These are phyloP conservation scores for Cordylochernes scorpioides DNA, from an alignment of 2,888 invertebrate genomes.

Conservation along the genomic window DNA sequence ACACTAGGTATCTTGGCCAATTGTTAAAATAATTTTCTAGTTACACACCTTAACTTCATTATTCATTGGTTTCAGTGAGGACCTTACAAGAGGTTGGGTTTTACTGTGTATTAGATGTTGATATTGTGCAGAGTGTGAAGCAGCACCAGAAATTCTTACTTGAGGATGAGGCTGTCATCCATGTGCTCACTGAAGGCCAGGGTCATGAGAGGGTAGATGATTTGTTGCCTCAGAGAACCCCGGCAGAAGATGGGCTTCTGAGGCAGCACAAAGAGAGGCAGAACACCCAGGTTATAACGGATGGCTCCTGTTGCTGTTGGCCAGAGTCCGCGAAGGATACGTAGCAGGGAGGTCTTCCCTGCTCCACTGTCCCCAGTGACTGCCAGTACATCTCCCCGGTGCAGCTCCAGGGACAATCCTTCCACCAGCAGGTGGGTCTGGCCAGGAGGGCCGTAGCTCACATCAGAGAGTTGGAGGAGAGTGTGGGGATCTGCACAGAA, in stretches of 20 bases:
- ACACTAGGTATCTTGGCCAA: too few relatives aligned
- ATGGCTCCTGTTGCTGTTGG: slow-evolving; percentile 18
- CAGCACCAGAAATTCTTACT: too few relatives aligned
- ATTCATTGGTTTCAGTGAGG: too few relatives aligned
- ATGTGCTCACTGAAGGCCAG: too few relatives aligned
- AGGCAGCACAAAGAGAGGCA: slow-evolving; percentile 26
- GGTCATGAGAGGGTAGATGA: slow-evolving; percentile 11
- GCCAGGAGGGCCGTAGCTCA: slow-evolving; percentile 7
- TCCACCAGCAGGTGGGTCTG: slow-evolving; percentile 11
- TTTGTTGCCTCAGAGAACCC: slow-evolving; percentile 20
- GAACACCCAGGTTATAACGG: slow-evolving; percentile 11
- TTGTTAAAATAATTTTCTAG: too few relatives aligned
- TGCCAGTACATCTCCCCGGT: slow-evolving; percentile 25
- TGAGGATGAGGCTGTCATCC: too few relatives aligned
- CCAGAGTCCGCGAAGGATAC: slow-evolving; percentile 31
- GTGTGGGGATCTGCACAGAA: not conserved
- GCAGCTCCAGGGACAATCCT: slow-evolving; percentile 25
- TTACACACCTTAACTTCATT: too few relatives aligned
- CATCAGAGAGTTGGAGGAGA: slow-evolving; percentile 5
- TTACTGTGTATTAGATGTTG: too few relatives aligned
- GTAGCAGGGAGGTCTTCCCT: slow-evolving; percentile 31
- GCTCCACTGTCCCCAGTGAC: slow-evolving; percentile 30
- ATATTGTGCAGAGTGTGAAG: too few relatives aligned
- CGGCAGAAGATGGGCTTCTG: slow-evolving; percentile 30
- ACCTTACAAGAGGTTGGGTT: too few relatives aligned